These are phyloP conservation scores for Mobula birostris DNA, from an alignment of 2,113 vertebrate species.

Conservation along the genomic window DNA sequence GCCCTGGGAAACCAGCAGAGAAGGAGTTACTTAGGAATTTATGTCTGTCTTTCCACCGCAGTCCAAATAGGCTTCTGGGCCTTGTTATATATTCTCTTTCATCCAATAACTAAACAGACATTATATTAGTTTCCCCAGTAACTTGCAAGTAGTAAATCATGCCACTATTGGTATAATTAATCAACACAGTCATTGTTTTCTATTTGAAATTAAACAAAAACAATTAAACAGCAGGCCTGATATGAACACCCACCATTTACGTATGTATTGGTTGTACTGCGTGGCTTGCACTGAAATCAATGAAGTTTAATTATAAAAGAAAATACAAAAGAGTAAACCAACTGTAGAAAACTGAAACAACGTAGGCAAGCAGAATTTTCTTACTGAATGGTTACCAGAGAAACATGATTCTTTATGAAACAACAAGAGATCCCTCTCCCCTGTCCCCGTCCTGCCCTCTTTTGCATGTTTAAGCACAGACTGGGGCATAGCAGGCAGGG, in stretches of 20 bases:
- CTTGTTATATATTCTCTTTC: not conserved
- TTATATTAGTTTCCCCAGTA: not conserved
- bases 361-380: constrained; percentile 13
- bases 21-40: not conserved
- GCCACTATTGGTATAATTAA: constrained; percentile 19
- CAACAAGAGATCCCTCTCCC: not conserved
- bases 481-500: no score
- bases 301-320: constrained; percentile 34
- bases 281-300: constrained; percentile 9
- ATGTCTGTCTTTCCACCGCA: no score
- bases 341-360: constrained; percentile 3
- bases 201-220: constrained; percentile 27
- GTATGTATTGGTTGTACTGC: not conserved
- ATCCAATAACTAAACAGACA: not conserved
- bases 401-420: no score
- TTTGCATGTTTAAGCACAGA: not conserved
- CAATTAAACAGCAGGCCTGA: not conserved
- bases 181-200: not conserved
- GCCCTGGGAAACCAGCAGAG: not conserved
- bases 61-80: not conserved
- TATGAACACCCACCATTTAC: not conserved
- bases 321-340: constrained; percentile 7
- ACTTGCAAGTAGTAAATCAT: constrained; percentile 15
- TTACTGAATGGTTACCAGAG: not conserved
- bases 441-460: not conserved